A percentile compares a stretch with the other conserved stretches of the same genome.
Evolutionary conservation across 2,113 vertebrate genomes (phyloP).

Genomic region (Sorex fumeus): DNA sequence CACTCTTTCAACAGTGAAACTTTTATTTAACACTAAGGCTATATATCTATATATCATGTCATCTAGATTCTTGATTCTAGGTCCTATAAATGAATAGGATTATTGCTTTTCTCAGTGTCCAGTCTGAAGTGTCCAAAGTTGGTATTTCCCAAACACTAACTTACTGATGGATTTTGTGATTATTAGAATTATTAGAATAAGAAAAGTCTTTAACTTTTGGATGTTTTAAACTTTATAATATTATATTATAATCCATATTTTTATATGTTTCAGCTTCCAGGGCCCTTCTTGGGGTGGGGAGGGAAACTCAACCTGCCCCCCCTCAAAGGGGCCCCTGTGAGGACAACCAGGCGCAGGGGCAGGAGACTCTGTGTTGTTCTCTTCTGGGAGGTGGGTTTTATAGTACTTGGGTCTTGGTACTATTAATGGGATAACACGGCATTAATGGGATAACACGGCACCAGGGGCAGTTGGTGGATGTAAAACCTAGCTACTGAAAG

Average conservation of each 20-base stretch:
- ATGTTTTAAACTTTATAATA: slow-evolving; percentile 1
- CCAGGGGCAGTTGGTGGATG: too few species aligned
- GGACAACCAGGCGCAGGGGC: too few species aligned
- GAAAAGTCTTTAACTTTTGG: background rate
- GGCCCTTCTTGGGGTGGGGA: too few species aligned
- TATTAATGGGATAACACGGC: too few species aligned
- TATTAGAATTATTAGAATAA: slow-evolving; percentile 3
- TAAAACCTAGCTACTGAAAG: too few species aligned
- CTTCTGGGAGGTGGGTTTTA: too few species aligned
- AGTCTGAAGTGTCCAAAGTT: background rate
- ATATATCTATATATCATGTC: background rate
- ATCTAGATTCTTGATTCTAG: background rate
- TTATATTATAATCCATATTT: background rate
- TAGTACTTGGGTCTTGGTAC: too few species aligned
- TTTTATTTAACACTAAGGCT: background rate
- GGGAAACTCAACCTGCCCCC: too few species aligned
- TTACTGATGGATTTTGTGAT: background rate
- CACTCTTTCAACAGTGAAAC: slow-evolving; percentile 2
- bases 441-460: too few species aligned
- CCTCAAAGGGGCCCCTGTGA: too few species aligned
- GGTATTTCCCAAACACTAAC: background rate
- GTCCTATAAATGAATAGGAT: background rate
- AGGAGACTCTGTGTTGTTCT: too few species aligned
- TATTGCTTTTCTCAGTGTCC: slow-evolving; percentile 3
- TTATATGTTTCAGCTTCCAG: too few species aligned